A percentile compares a stretch with the other conserved stretches of the same genome.
phyloP scores from a whole-genome alignment of 1,140 invertebrate species.

The Diabrotica virgifera region DNA sequence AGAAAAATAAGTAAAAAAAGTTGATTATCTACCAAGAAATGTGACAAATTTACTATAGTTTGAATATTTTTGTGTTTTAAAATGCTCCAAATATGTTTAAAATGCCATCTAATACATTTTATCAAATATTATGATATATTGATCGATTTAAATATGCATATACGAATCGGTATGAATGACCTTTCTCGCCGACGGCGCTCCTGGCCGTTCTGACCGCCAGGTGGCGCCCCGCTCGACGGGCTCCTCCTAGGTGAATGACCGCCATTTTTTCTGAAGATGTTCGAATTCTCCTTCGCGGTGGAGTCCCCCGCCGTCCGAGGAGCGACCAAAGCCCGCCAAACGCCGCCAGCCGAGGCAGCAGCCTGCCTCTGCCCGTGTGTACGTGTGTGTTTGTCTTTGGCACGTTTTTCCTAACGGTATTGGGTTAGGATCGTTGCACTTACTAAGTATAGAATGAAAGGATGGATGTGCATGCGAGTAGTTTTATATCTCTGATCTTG shows the following conservation, averaged over 20 bases:
- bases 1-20: no score
- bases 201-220: constrained; percentile 13
- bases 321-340: no score
- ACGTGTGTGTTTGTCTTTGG: neutral
- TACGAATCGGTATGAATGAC: no score
- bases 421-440: constrained; percentile 19
- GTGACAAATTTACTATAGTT: no score
- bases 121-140: no score
- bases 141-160: no score
- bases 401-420: constrained; percentile 17
- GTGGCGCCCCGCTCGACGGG: constrained; percentile 13
- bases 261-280: constrained; percentile 19
- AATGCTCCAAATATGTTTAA: no score
- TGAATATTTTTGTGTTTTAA: no score
- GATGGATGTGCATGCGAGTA: neutral
- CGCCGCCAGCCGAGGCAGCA: no score
- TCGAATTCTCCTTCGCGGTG: constrained; percentile 3
- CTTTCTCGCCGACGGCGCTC: neutral
- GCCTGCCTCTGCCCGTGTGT: no score
- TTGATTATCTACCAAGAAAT: no score
- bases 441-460: constrained; percentile 18
- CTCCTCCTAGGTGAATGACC: constrained; percentile 17
- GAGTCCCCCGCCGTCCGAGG: neutral
- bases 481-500: constrained; percentile 14
- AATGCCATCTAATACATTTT: no score